phyloP scores from a whole-genome alignment of 2,888 invertebrate genomes.

The Graphium colonna region DNA sequence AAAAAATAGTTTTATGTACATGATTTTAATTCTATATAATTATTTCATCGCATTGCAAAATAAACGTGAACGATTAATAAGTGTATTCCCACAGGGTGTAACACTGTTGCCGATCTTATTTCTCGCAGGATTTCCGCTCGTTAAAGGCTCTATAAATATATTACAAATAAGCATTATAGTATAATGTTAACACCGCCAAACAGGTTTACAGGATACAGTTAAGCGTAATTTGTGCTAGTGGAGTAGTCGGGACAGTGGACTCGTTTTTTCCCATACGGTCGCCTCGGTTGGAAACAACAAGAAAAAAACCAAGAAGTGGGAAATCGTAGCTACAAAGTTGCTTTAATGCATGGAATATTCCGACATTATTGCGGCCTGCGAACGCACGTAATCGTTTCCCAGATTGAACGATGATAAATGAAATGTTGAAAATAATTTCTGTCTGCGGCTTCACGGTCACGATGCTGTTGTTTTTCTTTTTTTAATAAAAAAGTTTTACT shows the following conservation, averaged over 20 bases:
- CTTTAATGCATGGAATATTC: conserved; percentile 48
- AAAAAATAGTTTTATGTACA: too few species aligned
- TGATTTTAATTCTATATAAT: too few species aligned
- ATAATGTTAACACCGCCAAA: conserved; percentile 57
- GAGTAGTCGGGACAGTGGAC: conserved; percentile 41
- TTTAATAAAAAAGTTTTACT: conserved; percentile 17
- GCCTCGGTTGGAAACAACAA: conserved; percentile 36
- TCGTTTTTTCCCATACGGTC: conserved; percentile 28
- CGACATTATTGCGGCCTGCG: conserved; percentile 29
- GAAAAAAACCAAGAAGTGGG: conserved; percentile 27
- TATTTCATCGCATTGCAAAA: conserved; percentile 6
- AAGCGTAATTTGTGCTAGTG: conserved; percentile 59
- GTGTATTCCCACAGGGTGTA: conserved; percentile 52
- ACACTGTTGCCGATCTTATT: conserved; percentile 52
- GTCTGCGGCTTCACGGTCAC: conserved; percentile 18
- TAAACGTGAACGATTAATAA: conserved; percentile 30
- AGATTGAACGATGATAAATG: conserved; percentile 46
- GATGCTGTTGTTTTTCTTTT: neutral
- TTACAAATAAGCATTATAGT: conserved; percentile 58
- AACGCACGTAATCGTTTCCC: conserved; percentile 34
- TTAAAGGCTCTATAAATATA: conserved; percentile 62
- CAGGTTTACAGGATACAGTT: conserved; percentile 62
- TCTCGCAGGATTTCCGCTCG: conserved; percentile 61
- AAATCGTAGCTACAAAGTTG: conserved; percentile 34
- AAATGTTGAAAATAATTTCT: conserved; percentile 30